Conservation (phyloP, 1,140 invertebrate genomes). For the Chelonus insularis region DNA sequence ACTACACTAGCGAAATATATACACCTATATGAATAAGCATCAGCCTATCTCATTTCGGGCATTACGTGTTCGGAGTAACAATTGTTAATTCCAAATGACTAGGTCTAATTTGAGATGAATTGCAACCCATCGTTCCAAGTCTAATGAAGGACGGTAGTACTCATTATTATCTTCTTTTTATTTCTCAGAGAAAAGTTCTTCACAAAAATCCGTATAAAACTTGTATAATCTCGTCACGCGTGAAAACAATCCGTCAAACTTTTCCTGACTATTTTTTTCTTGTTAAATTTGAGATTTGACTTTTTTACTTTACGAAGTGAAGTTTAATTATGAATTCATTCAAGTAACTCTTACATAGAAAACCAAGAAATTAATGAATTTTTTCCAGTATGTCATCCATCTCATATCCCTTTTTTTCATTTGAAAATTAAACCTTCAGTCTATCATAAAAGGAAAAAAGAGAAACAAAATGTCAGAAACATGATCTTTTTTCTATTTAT, state of each 20-base stretch:
- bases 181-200: too few relatives aligned
- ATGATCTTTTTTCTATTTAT: not conserved
- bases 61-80: constrained; percentile 32
- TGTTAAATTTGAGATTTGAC: too few relatives aligned
- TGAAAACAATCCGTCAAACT: not conserved
- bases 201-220: too few relatives aligned
- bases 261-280: not conserved
- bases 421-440: too few relatives aligned
- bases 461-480: not conserved
- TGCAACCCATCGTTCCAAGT: constrained; percentile 13
- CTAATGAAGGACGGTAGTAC: not conserved
- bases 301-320: too few relatives aligned
- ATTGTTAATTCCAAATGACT: constrained; percentile 32
- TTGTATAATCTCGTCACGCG: constrained; percentile 25
- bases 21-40: constrained; percentile 34
- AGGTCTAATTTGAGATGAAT: constrained; percentile 30
- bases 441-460: not conserved
- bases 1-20: not conserved
- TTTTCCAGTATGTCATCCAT: too few relatives aligned
- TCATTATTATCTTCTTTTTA: not conserved
- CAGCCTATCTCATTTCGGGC: constrained; percentile 23
- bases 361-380: too few relatives aligned
- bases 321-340: too few relatives aligned
- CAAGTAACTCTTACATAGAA: too few relatives aligned
- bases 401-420: too few relatives aligned